Conservation (phyloP, 2,888 invertebrate species). For the Acleris emargana region DNA sequence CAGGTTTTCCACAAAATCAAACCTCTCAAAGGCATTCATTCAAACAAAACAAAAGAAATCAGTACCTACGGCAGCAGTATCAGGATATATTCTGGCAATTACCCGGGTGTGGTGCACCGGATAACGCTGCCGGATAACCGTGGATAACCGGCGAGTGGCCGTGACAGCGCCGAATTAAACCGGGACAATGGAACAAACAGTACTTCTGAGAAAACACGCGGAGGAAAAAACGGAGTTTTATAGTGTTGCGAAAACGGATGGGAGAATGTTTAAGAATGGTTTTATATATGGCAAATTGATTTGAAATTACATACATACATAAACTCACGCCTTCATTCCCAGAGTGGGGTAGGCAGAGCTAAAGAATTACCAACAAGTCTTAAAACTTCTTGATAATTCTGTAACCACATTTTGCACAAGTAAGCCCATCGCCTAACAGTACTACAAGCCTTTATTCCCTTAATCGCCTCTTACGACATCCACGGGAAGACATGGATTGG, state of each 20-base stretch:
- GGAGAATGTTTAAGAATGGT: no score
- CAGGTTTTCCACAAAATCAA: not conserved
- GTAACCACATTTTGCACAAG: no score
- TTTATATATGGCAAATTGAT: no score
- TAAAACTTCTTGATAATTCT: no score
- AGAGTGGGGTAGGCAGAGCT: no score
- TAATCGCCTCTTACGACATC: no score
- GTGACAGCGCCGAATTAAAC: slow-evolving; percentile 73
- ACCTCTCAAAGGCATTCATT: not conserved
- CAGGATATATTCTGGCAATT: not conserved
- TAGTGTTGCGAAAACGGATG: not conserved
- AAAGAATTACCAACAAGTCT: no score
- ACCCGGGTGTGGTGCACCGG: slow-evolving; percentile 29
- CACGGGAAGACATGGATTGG: no score
- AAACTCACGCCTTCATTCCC: no score
- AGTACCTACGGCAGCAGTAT: not conserved
- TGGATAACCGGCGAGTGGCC: slow-evolving; percentile 44
- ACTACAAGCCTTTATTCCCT: no score
- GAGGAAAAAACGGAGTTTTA: not conserved
- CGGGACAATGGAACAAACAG: slow-evolving; percentile 24
- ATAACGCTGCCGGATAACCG: slow-evolving; percentile 43
- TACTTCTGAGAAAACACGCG: slow-evolving; percentile 5
- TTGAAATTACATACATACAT: no score
- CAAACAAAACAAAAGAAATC: not conserved
- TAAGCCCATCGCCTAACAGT: no score